Evolutionary conservation across 2,113 vertebrate species (phyloP), one percentile per base, ranked within the genome.

Genomic region (Petrocephalus zakoni): DNA sequence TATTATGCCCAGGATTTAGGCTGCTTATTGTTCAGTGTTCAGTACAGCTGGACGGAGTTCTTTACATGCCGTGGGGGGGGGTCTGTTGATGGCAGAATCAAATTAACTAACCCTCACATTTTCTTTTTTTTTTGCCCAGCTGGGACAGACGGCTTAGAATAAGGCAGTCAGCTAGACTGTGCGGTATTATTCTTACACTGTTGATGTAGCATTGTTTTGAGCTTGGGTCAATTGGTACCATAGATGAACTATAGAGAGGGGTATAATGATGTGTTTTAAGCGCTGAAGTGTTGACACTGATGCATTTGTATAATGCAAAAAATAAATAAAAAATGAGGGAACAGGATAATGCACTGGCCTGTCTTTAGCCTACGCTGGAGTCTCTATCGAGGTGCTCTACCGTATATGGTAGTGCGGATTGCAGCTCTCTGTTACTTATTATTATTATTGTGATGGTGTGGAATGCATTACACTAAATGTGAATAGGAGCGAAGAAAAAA

Each of bases 21-120:
- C 89, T 82, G 82, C 78, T 88, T 89, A 89, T 89, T 61, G 58
- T 89, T 89, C 89, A 86, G 86, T 90, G 88, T 91, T 89, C 89
- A 90, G 81, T 92, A 90, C 94, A 93, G 93, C 93, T 95, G 93
- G 90, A 92, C 90, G 92, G 72, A 34, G 88, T 68, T 89, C 88
- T 86, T 88, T 89, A 89, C 61, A 8, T 22, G 64, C 11, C 55
- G 89, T 90, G 89, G 83, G 86, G 83, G 86, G 78, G 89, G 78
- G 88, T 37, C 37, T 84, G 87, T 87, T 89, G 88, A 89, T 88
- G 82, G 29, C 87, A 84, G 86, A 88, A 87, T 89, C 88, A 91
- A 91, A 90, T 89, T 72, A 90, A 85, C 89, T 90, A 88, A 75
- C 88, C 90, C 87, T 84, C 87, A 78, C 46, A 37, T 8, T 88